Evolutionary conservation across 2,888 invertebrate genomes (phyloP), one percentile per base, ranked within the genome.

Genomic region (Antheraea yamamai): DNA sequence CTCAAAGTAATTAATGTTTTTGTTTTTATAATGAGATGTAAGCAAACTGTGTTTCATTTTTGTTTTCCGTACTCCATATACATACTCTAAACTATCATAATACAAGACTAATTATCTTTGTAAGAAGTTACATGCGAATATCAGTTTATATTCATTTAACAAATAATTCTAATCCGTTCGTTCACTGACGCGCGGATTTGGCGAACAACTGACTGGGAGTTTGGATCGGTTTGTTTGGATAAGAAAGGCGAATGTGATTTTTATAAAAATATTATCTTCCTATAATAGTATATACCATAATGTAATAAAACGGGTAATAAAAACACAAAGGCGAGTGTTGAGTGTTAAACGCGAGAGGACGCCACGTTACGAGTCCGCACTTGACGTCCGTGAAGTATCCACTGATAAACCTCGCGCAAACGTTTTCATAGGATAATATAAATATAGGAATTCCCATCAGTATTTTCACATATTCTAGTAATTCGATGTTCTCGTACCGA

Each of bases 371-470:
- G 30, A 26, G 20, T 14, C 16, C 30, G 6, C 26, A 66, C 64
- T 66, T 16, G 64, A 30, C 64, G 16, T 16, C 30, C 14, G 64
- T 66, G 64, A 16, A 66, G 64, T 12, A 23, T 61, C 61, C 61
- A 23, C 12, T 16, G 30, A 30, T 26, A 66, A 30, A 30, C 64
- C 30, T 30, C 14, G 14, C 16, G 16, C 30, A 66, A 66, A 66
- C 64, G 64, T 66, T 66, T 66, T 66, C 64, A 66, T 66, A 66
- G 64, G 64, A 66, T 66, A 66, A 30, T 66, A 66, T 30, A 66
- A 66, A 66, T 30, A 66, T 16, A 66, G 64, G 30, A 30, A 66
- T 66, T 30, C 16, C 64, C 16, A 18, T 0, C 26, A 30, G 64
- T 30, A 66, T 66, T 66, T 30, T 66, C 64, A 66, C 16, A 66